phyloP scores from a whole-genome alignment of 2,797 vertebrate species.

The Smutsia temminckii region DNA sequence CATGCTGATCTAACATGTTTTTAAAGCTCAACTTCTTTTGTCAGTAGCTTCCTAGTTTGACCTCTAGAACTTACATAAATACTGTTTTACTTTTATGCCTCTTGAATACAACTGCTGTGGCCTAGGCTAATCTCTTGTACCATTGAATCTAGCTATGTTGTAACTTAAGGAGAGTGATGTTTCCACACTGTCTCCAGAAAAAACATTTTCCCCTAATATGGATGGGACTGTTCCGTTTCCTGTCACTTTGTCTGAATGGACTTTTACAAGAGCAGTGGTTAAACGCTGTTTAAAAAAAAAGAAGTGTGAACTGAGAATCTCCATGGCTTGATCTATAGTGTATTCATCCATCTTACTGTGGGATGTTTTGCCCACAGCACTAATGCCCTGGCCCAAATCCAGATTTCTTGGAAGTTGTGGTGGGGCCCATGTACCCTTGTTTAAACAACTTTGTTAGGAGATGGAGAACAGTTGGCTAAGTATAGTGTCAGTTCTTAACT shows the following conservation, averaged over 20 bases:
- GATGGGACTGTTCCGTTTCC: background rate
- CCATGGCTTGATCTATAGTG: background rate
- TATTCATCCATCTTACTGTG: background rate
- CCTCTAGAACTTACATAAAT: background rate
- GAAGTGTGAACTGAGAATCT: background rate
- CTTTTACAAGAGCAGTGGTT: background rate
- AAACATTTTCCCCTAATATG: background rate
- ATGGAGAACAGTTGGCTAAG: background rate
- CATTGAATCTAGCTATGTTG: background rate
- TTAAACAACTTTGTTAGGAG: background rate
- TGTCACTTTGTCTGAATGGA: background rate
- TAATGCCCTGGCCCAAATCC: background rate
- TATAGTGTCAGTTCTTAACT: background rate
- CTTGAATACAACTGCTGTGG: background rate
- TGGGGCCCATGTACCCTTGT: background rate
- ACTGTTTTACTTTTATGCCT: background rate
- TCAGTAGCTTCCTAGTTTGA: conserved; percentile 23
- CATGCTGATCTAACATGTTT: background rate
- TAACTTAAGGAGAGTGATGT: background rate
- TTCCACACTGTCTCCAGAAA: background rate
- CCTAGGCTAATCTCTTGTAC: background rate
- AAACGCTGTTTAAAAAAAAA: background rate
- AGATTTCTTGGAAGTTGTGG: background rate
- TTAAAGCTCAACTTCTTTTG: background rate
- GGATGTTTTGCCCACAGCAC: background rate